A percentile compares a stretch with the other conserved stretches of the same genome.
Conservation (phyloP, 2,797 vertebrate genomes). For the Lutjanus campechanus region DNA sequence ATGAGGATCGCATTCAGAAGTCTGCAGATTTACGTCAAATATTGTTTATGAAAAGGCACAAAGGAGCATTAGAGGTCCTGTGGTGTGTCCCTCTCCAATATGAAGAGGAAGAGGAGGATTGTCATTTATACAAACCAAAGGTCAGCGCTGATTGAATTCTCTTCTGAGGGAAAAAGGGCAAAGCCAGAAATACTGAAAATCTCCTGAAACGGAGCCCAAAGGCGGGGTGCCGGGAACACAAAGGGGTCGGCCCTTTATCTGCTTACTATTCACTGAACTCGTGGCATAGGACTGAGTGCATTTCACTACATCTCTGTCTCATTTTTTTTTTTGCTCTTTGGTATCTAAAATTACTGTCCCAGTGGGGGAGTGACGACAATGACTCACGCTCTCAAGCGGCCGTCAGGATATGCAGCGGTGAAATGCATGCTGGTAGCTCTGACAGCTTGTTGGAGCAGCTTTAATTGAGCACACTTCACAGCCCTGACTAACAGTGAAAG, state of each 20-base stretch:
- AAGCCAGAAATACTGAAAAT: constrained; percentile 45
- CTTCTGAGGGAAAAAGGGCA: constrained; percentile 55
- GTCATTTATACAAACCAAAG: constrained; percentile 75
- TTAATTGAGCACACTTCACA: constrained; percentile 63
- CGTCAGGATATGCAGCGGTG: constrained; percentile 41
- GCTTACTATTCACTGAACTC: constrained; percentile 15
- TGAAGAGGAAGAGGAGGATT: constrained; percentile 46
- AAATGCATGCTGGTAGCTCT: constrained; percentile 44
- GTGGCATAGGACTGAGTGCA: neutral
- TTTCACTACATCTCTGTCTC: constrained; percentile 8
- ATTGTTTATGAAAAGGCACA: constrained; percentile 42
- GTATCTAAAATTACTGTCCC: constrained; percentile 48
- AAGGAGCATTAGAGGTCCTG: constrained; percentile 37
- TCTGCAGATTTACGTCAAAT: constrained; percentile 53
- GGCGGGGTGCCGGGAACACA: neutral
- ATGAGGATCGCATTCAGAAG: constrained; percentile 31
- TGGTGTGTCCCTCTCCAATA: constrained; percentile 47
- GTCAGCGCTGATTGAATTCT: constrained; percentile 77
- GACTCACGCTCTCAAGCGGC: constrained; percentile 50
- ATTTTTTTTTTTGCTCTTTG: constrained; percentile 15
- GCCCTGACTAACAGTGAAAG: constrained; percentile 40
- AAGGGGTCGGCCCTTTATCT: constrained; percentile 17
- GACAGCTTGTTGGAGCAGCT: constrained; percentile 60
- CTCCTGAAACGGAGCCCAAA: constrained; percentile 14
- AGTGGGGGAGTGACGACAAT: constrained; percentile 31